These are phyloP conservation scores for Scelioninae gen. 1 DNA, from an alignment of 2,888 invertebrate species.

Conservation along the genomic window DNA sequence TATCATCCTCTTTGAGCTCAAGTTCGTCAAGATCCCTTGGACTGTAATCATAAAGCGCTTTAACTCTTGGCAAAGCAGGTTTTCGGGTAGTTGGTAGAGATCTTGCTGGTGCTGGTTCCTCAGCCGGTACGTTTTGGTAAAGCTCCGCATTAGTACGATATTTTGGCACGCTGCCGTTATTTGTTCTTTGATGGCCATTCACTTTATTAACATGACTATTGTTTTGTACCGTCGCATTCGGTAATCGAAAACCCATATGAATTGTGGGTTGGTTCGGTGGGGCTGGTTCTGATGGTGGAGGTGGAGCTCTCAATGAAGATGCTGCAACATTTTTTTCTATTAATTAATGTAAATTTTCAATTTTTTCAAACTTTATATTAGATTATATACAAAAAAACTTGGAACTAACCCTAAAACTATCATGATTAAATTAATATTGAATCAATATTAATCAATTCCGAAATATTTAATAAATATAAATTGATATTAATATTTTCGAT, in stretches of 20 bases:
- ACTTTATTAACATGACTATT: slow-evolving; percentile 58
- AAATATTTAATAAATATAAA: no score
- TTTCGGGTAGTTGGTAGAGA: slow-evolving; percentile 82
- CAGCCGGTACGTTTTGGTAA: slow-evolving; percentile 34
- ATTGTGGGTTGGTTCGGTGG: slow-evolving; percentile 84
- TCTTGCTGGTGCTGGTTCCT: slow-evolving; percentile 12
- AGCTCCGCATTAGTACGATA: slow-evolving; percentile 47
- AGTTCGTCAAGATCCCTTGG: slow-evolving; percentile 89
- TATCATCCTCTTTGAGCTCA: slow-evolving; percentile 86
- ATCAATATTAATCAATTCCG: no score
- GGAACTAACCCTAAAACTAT: no score
- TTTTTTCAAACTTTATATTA: no score
- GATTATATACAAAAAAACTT: no score
- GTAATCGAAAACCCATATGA: slow-evolving; percentile 78
- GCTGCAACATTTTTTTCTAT: no score
- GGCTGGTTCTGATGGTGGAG: slow-evolving; percentile 85
- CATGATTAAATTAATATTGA: no score
- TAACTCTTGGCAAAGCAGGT: slow-evolving; percentile 84
- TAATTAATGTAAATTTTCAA: no score
- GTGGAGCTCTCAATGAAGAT: slow-evolving; percentile 77
- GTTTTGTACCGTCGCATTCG: slow-evolving; percentile 65
- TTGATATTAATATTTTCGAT: no score
- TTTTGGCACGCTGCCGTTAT: slow-evolving; percentile 18
- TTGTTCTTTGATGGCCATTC: slow-evolving; percentile 35
- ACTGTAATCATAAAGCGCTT: slow-evolving; percentile 87